Percentiles rank a stretch among this genome's conserved stretches.
Conservation (phyloP, 2,113 vertebrate species). For the Rhinolophus sinicus region DNA sequence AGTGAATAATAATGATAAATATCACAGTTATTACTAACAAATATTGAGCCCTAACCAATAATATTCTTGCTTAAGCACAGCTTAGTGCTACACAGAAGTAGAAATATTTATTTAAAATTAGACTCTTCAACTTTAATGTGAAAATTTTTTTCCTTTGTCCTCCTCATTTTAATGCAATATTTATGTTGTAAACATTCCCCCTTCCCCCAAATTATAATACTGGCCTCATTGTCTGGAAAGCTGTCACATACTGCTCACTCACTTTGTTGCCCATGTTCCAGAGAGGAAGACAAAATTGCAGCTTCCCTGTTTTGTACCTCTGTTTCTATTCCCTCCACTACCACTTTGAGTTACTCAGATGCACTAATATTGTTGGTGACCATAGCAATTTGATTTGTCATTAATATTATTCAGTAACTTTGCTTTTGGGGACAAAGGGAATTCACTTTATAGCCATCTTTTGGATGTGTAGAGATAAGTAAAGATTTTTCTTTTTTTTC, state of each 20-base stretch:
- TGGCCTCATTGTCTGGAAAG: not conserved
- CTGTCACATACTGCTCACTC: no score
- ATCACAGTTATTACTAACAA: not conserved
- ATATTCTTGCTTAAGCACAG: not conserved
- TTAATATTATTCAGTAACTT: not conserved
- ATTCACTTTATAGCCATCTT: constrained; percentile 3
- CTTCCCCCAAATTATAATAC: not conserved
- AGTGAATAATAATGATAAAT: not conserved
- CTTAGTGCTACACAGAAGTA: not conserved
- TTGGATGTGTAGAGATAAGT: not conserved
- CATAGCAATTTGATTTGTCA: not conserved
- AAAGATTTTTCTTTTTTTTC: not conserved
- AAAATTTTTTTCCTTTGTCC: not conserved
- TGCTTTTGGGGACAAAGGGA: not conserved
- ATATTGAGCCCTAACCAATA: not conserved
- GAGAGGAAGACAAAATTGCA: not conserved
- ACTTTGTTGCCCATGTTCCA: not conserved
- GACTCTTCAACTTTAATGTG: not conserved
- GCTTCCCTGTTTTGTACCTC: not conserved
- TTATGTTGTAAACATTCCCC: not conserved
- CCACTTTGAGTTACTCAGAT: not conserved
- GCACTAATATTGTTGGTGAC: not conserved
- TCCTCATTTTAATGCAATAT: not conserved
- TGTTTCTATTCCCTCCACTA: not conserved
- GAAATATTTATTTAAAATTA: constrained; percentile 10